Conservation (phyloP, 2,797 vertebrate species). For the Sebastes ruberrimus region DNA sequence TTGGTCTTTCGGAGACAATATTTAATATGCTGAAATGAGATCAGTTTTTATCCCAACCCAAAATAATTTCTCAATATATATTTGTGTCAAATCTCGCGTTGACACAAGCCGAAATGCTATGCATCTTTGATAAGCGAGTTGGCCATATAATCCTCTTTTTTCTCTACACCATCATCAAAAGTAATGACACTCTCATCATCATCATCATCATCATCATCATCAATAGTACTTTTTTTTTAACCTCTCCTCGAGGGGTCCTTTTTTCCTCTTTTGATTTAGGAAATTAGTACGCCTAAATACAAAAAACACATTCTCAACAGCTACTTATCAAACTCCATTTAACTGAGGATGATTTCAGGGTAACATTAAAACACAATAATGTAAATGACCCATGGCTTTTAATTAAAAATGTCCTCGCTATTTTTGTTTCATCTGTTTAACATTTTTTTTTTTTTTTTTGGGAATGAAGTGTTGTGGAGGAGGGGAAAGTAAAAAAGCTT, state of each 20-base stretch:
- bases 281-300: conserved; percentile 69
- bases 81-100: conserved; percentile 43
- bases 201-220: conserved; percentile 1
- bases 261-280: conserved; percentile 41
- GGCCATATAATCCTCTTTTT: not conserved
- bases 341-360: conserved; percentile 67
- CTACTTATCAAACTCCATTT: conserved; percentile 69
- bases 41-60: conserved; percentile 49
- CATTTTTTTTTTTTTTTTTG: conserved; percentile 46
- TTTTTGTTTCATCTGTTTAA: conserved; percentile 67
- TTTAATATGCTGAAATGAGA: conserved; percentile 80
- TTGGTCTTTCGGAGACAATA: conserved; percentile 80
- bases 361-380: conserved; percentile 79
- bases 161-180: not conserved
- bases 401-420: conserved; percentile 73
- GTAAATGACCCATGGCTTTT: conserved; percentile 82
- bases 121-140: conserved; percentile 31
- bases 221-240: not conserved
- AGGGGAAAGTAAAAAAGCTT: conserved; percentile 54
- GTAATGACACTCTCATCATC: conserved; percentile 5
- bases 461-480: conserved; percentile 67
- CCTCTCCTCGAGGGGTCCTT: conserved; percentile 17
- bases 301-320: conserved; percentile 62
- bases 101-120: conserved; percentile 16
- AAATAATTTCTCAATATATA: conserved; percentile 44